Base-by-base conservation (phyloP, 2,888 invertebrate species). In the Brachyptera putata region DNA sequence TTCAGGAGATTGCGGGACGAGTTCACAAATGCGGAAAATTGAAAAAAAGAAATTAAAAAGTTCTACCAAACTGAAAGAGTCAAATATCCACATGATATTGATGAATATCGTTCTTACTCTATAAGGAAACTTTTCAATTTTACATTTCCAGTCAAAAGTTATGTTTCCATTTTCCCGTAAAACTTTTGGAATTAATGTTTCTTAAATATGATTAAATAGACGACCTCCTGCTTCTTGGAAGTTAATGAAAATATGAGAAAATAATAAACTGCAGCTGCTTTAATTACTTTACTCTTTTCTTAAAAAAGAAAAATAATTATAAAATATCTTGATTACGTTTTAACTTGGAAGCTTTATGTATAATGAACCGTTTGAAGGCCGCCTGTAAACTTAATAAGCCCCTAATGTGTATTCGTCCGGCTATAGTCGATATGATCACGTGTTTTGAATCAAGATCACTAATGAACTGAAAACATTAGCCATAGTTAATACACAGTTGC, bases 241-340 rank as follows among this genome's bases (percentile, higher is more conserved):
- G 56, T 56, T 61, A 61, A 61, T 61, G 56, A 61, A 58, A 61
- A 61, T 58, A 48, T 58, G 46, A 25, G 48, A 55, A 41, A 46
- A 37, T 56, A 46, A 55, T 43, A 41, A 55, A 56, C 41, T 56
- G 58, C 46, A 22, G 3, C 14, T 34, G 16, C 36, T 58, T 61
- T 46, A 58, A 61, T 58, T 58, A 61, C 57, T 58, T 46, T 21
- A 21, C 46, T 43, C 46, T 2, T 22, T 46, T 53, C 21, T 36
- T 21, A 53, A 13, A 14, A 50, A 53, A 16, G 22, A 53, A 34
- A 36, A 36, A 53, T 53, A 53, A 53, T 53, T 53, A 53, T 34
- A 34, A 53, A 53, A 36, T 5, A 30, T 30, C n/a, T n/a, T n/a
- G n/a, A n/a, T n/a, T n/a, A n/a, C n/a, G n/a, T n/a, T n/a, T n/a